A percentile compares a stretch with the other conserved stretches of the same genome.
phyloP scores from a whole-genome alignment of 1,140 invertebrate species.

The Drosophila setifemur region DNA sequence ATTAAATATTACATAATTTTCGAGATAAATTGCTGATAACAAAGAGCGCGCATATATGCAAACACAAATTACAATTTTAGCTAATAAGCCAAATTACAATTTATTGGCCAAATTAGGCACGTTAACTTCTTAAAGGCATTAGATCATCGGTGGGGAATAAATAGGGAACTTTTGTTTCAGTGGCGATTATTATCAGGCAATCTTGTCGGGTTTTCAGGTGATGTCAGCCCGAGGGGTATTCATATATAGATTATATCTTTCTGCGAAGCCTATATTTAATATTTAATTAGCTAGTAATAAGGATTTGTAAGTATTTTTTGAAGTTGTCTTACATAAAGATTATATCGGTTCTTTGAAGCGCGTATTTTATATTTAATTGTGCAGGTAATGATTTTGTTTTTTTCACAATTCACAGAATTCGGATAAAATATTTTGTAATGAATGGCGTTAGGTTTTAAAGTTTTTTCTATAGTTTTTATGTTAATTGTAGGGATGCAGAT shows the following conservation, averaged over 20 bases:
- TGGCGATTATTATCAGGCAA: not conserved
- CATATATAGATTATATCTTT: conserved; percentile 8
- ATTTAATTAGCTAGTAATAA: too few species aligned
- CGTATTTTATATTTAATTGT: not conserved
- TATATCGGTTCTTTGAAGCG: not conserved
- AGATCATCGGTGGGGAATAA: conserved; percentile 11
- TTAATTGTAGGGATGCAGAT: too few species aligned
- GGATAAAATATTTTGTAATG: too few species aligned
- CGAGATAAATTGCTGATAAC: conserved; percentile 34
- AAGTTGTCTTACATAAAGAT: not conserved
- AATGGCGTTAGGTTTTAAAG: too few species aligned
- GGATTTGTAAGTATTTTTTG: not conserved
- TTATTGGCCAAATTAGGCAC: conserved; percentile 26
- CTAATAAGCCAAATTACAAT: conserved; percentile 27
- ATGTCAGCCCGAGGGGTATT: conserved; percentile 6
- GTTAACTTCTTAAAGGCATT: conserved; percentile 7
- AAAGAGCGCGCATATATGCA: not conserved
- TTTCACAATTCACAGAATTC: not conserved
- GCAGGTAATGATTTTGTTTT: not conserved
- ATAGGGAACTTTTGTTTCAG: not conserved
- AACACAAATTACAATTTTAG: conserved; percentile 30
- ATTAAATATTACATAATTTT: conserved; percentile 41
- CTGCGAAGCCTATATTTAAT: not conserved
- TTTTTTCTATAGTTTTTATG: too few species aligned
- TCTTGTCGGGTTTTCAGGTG: not conserved